Evolutionary conservation across 2,113 vertebrate genomes (phyloP).

Genomic region (Elgaria multicarinata): DNA sequence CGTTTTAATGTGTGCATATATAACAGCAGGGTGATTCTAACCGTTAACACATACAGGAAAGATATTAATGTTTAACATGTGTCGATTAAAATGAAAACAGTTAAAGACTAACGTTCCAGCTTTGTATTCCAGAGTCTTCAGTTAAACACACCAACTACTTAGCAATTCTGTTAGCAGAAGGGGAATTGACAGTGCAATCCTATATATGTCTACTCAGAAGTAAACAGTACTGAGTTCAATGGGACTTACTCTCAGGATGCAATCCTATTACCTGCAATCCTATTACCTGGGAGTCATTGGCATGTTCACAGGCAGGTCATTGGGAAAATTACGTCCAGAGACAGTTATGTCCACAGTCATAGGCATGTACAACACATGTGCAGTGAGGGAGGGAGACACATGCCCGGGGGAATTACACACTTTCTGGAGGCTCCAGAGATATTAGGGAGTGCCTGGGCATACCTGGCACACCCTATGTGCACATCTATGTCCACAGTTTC

Average conservation of each 20-base stretch:
- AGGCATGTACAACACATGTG: too few relatives aligned
- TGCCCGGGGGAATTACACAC: too few relatives aligned
- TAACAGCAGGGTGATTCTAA: slow-evolving; percentile 32
- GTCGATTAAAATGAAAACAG: slow-evolving; percentile 42
- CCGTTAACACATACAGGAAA: slow-evolving; percentile 18
- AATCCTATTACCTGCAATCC: too few relatives aligned
- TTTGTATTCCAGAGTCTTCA: slow-evolving; percentile 40
- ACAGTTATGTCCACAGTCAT: too few relatives aligned
- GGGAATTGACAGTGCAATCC: not conserved
- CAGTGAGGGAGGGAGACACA: too few relatives aligned
- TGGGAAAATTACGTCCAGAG: too few relatives aligned
- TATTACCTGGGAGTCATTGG: too few relatives aligned
- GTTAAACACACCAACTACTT: slow-evolving; percentile 25
- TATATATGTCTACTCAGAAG: not conserved
- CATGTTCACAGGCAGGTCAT: too few relatives aligned
- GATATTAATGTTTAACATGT: slow-evolving; percentile 53
- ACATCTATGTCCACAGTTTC: too few relatives aligned
- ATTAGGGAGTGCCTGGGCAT: too few relatives aligned
- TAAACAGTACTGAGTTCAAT: not conserved
- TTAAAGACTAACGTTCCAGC: slow-evolving; percentile 36
- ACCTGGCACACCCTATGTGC: too few relatives aligned
- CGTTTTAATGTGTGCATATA: slow-evolving; percentile 32
- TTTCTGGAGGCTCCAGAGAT: too few relatives aligned
- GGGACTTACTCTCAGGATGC: not conserved
- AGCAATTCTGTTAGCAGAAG: slow-evolving; percentile 5